Percentiles rank a stretch among this genome's conserved stretches.
Evolutionary conservation across 2,113 vertebrate genomes (phyloP).

Genomic region (Chamaea fasciata): DNA sequence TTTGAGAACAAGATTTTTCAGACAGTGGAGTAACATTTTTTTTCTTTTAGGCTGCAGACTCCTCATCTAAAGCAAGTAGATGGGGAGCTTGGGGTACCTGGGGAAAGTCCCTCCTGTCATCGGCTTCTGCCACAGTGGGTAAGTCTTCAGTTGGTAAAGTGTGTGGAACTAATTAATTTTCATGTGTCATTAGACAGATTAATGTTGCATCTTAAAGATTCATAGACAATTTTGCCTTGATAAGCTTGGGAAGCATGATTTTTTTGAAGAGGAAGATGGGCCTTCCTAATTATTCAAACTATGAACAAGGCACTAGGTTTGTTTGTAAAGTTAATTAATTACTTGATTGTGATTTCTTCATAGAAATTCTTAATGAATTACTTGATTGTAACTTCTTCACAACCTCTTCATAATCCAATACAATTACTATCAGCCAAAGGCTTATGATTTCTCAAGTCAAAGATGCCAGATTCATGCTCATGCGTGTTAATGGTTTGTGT

Average conservation of each 20-base stretch:
- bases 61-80: slow-evolving; percentile 43
- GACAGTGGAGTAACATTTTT: neutral
- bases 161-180: neutral
- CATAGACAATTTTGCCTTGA: neutral
- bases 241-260: neutral
- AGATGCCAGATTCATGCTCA: accelerated
- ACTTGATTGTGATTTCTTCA: neutral
- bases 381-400: neutral
- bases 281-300: neutral
- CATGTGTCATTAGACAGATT: neutral
- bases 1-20: neutral
- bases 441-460: neutral
- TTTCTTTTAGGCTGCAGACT: slow-evolving; percentile 46
- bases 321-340: neutral
- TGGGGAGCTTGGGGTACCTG: slow-evolving; percentile 90
- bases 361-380: neutral
- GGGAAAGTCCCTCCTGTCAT: slow-evolving; percentile 91
- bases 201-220: neutral
- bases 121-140: slow-evolving; percentile 91
- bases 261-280: neutral
- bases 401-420: neutral
- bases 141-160: slow-evolving; percentile 21
- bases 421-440: neutral
- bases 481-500: neutral
- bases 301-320: neutral